These are phyloP conservation scores for Scelioninae gen. 2 DNA, from an alignment of 2,888 invertebrate species.

Conservation along the genomic window DNA sequence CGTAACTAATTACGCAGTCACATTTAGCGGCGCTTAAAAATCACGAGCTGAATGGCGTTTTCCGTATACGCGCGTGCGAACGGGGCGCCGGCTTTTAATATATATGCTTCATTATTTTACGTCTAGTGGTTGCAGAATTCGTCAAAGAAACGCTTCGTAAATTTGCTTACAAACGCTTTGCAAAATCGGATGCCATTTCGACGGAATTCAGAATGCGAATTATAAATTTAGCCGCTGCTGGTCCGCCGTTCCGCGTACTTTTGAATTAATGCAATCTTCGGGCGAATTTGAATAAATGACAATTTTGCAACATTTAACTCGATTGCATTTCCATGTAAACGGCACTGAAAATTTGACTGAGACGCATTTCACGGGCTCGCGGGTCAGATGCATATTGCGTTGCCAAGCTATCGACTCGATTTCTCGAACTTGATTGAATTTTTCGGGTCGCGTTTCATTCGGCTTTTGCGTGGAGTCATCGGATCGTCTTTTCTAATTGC, in stretches of 20 bases:
- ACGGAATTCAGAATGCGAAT: too few relatives aligned
- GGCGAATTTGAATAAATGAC: constrained; percentile 36
- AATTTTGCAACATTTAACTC: constrained; percentile 44
- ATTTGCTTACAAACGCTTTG: constrained; percentile 25
- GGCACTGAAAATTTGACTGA: constrained; percentile 24
- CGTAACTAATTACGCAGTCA: constrained; percentile 30
- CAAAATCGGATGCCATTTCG: constrained; percentile 13
- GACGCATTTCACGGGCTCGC: constrained; percentile 6
- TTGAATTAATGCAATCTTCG: constrained; percentile 36
- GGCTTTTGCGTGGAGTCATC: constrained; percentile 1
- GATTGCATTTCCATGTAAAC: constrained; percentile 45
- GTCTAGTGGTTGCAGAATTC: constrained; percentile 13
- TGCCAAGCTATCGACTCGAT: constrained; percentile 17
- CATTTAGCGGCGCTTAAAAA: constrained; percentile 37
- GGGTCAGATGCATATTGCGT: constrained; percentile 22
- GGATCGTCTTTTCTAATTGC: too few relatives aligned
- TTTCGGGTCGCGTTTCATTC: constrained; percentile 26
- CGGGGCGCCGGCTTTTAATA: constrained; percentile 26
- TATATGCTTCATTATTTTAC: constrained; percentile 43
- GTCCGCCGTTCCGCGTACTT: constrained; percentile 13
- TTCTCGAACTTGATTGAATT: constrained; percentile 25
- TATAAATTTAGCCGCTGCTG: too few relatives aligned
- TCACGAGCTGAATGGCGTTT: constrained; percentile 2
- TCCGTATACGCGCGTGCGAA: constrained; percentile 10
- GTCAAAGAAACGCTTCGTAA: constrained; percentile 21